Percentiles rank a stretch among this genome's conserved stretches.
Evolutionary conservation across 2,797 vertebrate genomes (phyloP).

Genomic region (Anas bernieri): DNA sequence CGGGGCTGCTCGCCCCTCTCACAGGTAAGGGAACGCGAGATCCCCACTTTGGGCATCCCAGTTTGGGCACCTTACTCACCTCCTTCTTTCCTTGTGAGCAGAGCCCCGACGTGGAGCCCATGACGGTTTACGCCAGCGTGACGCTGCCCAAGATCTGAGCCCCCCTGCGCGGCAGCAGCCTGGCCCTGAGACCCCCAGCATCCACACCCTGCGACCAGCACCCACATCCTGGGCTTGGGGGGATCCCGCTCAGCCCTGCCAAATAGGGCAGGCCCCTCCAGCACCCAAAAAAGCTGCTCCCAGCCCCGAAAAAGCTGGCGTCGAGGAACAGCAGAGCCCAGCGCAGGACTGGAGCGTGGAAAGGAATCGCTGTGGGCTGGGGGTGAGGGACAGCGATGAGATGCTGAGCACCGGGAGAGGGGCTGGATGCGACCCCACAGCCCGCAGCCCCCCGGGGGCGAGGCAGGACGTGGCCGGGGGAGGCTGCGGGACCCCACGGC

Average conservation of each 20-base stretch:
- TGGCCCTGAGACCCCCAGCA: no score
- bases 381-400: accelerated
- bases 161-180: neutral
- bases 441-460: accelerated
- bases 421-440: accelerated
- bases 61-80: accelerated
- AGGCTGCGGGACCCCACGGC: neutral
- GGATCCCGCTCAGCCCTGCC: accelerated
- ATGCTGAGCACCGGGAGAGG: neutral
- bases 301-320: accelerated
- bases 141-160: neutral
- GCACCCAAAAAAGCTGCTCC: accelerated
- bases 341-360: no score
- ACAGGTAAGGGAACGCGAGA: neutral
- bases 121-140: neutral
- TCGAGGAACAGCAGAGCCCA: neutral
- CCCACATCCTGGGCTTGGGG: accelerated
- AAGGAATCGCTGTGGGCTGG: accelerated
- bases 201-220: accelerated
- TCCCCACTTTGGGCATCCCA: no score
- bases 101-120: neutral
- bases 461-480: accelerated
- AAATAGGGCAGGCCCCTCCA: accelerated
- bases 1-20: accelerated
- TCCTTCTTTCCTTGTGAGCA: neutral